Base-by-base conservation (phyloP, 2,113 vertebrate species). In the Pyrgilauda ruficollis region DNA sequence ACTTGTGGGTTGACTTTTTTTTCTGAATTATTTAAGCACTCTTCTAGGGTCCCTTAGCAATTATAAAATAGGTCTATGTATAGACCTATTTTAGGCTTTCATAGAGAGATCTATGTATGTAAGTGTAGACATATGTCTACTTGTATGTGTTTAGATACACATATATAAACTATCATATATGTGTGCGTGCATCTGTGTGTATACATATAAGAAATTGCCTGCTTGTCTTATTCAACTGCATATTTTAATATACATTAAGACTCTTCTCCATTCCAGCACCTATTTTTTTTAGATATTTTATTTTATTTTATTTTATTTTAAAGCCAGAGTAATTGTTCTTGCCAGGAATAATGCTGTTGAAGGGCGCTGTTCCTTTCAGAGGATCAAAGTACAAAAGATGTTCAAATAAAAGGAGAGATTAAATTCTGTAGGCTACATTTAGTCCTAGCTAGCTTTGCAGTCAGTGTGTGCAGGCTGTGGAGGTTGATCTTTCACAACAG, bases 401-500 rank as follows among this genome's bases (percentile, higher is more conserved):
- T 77, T 89, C 72, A 96, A 93, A 94, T 85, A 91, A 93, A 85
- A 96, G 39, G 55, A 55, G 87, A 88, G 87, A 88, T 96, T 93
- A 96, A 90, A 67, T 93, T 88, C 78, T 11, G 0, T 67, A 37
- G 59, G 28, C n/a, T 84, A 1, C 52, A 7, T 90, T 88, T 86
- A 94, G 82, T 75, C 79, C 70, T 11, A 39, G 90, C 75, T 84
- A 11, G 44, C 10, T 94, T 43, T 85, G 46, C 61, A 87, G 73
- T 2, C 37, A 24, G 53, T 6, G n/a, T 5, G 1, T n/a, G 61
- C 50, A 28, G 59, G n/a, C 47, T 76, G 58, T 35, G 63, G 52
- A 49, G 63, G 82, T 8, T 87, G 79, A n/a, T 76, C 63, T 95
- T 89, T 94, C 76, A 27, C 76, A 87, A 68, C 9, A 56, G 8